Conservation (phyloP, 2,888 invertebrate genomes). For the Lamellibrachia columna region DNA sequence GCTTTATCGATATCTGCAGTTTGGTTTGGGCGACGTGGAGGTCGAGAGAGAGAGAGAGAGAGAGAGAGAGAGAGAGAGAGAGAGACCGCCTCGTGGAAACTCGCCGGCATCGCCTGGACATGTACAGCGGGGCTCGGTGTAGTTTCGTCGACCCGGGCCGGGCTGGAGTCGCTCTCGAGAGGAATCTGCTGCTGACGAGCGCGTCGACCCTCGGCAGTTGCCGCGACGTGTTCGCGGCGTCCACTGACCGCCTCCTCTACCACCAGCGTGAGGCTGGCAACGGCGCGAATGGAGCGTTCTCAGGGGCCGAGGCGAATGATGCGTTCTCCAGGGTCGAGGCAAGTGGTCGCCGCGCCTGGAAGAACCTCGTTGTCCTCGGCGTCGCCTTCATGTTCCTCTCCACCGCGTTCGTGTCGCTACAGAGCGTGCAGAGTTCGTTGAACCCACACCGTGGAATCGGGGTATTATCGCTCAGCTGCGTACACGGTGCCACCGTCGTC, state of each 20-base stretch:
- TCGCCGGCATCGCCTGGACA: background rate
- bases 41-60: background rate
- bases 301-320: background rate
- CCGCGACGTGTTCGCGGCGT: background rate
- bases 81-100: background rate
- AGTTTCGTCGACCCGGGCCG: background rate
- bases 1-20: constrained; percentile 5
- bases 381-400: constrained; percentile 60
- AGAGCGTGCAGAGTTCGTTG: constrained; percentile 59
- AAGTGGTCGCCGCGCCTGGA: constrained; percentile 44
- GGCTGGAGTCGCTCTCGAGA: background rate
- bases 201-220: constrained; percentile 1
- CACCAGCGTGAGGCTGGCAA: background rate
- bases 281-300: too few species aligned
- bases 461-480: constrained; percentile 58
- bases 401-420: constrained; percentile 60
- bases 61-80: background rate
- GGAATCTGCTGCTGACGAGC: background rate
- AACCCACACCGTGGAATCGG: constrained; percentile 55
- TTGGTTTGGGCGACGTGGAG: background rate
- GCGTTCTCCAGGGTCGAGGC: background rate
- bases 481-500: constrained; percentile 58
- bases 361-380: constrained; percentile 58
- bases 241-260: background rate
- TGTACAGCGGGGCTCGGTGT: background rate